Evolutionary conservation across 1,140 invertebrate genomes (phyloP).

Genomic region (Hycleus phaleratus): DNA sequence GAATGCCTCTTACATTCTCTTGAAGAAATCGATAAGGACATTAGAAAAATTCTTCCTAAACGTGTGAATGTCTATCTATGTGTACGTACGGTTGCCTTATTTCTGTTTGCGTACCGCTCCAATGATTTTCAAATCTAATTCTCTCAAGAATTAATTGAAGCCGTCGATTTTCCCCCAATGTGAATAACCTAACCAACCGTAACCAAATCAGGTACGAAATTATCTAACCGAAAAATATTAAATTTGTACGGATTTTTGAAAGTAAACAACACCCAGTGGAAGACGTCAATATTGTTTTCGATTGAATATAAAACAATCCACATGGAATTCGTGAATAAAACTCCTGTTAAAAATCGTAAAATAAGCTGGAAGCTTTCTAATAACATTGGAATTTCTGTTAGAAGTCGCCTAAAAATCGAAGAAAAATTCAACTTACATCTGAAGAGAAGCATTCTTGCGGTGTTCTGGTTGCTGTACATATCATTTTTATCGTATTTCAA

Average conservation of each 20-base stretch:
- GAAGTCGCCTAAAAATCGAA: too few species aligned
- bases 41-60: neutral
- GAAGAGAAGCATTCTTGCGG: constrained; percentile 23
- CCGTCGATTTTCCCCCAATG: too few species aligned
- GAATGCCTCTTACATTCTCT: constrained; percentile 8
- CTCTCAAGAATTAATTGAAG: too few species aligned
- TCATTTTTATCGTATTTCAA: constrained; percentile 11
- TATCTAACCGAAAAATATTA: neutral
- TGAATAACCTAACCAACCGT: neutral
- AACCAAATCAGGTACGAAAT: neutral
- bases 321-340: too few species aligned
- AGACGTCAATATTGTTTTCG: too few species aligned
- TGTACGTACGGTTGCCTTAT: neutral
- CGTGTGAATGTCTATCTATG: neutral
- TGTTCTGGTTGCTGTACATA: constrained; percentile 16
- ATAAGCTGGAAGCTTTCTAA: too few species aligned
- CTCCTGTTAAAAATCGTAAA: too few species aligned
- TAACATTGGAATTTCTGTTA: too few species aligned
- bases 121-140: constrained; percentile 9
- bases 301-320: neutral
- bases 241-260: neutral
- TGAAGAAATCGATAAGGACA: constrained; percentile 7
- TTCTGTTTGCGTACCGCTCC: constrained; percentile 5
- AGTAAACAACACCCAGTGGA: too few species aligned
- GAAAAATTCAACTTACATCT: constrained; percentile 19